A percentile compares a stretch with the other conserved stretches of the same genome.
phyloP scores from a whole-genome alignment of 1,140 invertebrate genomes.

The Cherax quadricarinatus region DNA sequence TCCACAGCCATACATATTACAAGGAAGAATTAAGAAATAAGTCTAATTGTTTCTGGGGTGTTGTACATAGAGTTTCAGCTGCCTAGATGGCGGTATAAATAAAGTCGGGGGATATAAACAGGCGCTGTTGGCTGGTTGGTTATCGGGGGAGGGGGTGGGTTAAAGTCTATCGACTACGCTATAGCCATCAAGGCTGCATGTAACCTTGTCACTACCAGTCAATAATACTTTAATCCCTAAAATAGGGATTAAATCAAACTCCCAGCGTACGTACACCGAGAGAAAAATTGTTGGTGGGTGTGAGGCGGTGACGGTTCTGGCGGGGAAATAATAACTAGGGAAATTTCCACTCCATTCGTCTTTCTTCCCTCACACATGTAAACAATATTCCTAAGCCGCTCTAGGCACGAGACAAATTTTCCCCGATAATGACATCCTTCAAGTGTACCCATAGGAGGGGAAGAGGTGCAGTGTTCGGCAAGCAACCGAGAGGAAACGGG shows the following conservation, averaged over 20 bases:
- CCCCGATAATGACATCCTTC: not conserved
- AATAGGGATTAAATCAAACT: too few relatives aligned
- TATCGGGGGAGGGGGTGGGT: too few relatives aligned
- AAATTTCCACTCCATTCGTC: slow-evolving; percentile 2
- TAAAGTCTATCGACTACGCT: too few relatives aligned
- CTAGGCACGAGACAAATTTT: not conserved
- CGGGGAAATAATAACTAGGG: slow-evolving; percentile 10
- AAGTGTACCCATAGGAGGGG: not conserved
- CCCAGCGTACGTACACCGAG: too few relatives aligned
- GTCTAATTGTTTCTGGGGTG: not conserved
- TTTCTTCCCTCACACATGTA: slow-evolving; percentile 28
- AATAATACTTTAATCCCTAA: too few relatives aligned
- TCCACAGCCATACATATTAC: slow-evolving; percentile 7
- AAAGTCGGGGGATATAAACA: slow-evolving; percentile 36
- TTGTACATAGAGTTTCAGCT: not conserved
- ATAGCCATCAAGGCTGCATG: too few relatives aligned
- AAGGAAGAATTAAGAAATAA: not conserved
- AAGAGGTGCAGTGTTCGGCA: not conserved
- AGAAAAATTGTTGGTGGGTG: not conserved
- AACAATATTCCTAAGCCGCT: slow-evolving; percentile 29
- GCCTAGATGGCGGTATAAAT: slow-evolving; percentile 15
- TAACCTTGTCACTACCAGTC: too few relatives aligned
- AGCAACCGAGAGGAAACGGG: too few relatives aligned
- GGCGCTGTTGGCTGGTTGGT: not conserved
- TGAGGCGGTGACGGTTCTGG: not conserved